Conservation (phyloP, 1,140 invertebrate species). For the Zaprionus camerounensis region DNA sequence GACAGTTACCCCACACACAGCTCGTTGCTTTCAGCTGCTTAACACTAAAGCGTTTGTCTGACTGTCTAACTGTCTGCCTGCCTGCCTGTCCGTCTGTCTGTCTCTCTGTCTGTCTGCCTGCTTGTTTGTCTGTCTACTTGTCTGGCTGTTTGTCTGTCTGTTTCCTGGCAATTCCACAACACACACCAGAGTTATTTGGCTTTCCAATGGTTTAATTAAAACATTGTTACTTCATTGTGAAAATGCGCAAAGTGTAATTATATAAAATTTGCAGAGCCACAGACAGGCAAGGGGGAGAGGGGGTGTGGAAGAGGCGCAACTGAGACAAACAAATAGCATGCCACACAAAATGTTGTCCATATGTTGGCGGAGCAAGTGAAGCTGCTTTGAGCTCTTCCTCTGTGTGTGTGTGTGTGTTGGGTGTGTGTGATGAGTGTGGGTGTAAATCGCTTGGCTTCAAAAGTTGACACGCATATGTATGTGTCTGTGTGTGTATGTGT, state of each 20-base stretch:
- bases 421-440: conserved; percentile 27
- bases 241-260: conserved; percentile 82
- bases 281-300: not conserved
- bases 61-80: conserved; percentile 24
- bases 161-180: conserved; percentile 57
- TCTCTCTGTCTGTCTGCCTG: conserved; percentile 9
- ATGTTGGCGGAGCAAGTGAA: conserved; percentile 59
- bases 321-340: conserved; percentile 72
- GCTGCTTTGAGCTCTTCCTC: conserved; percentile 59
- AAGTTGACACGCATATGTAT: conserved; percentile 73
- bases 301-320: conserved; percentile 1
- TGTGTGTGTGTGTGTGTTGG: conserved; percentile 24
- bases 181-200: conserved; percentile 79
- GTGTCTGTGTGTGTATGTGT: not conserved
- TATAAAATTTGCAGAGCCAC: conserved; percentile 77
- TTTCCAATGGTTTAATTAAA: conserved; percentile 82
- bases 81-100: conserved; percentile 15
- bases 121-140: conserved; percentile 13
- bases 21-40: conserved; percentile 35
- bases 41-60: conserved; percentile 44
- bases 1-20: conserved; percentile 14
- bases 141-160: conserved; percentile 20
- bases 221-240: conserved; percentile 83
- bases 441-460: conserved; percentile 68
- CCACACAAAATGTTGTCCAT: conserved; percentile 69